Percentiles rank a stretch among this genome's conserved stretches.
Conservation (phyloP, 2,888 invertebrate species). For the Bedellia somnulentella region DNA sequence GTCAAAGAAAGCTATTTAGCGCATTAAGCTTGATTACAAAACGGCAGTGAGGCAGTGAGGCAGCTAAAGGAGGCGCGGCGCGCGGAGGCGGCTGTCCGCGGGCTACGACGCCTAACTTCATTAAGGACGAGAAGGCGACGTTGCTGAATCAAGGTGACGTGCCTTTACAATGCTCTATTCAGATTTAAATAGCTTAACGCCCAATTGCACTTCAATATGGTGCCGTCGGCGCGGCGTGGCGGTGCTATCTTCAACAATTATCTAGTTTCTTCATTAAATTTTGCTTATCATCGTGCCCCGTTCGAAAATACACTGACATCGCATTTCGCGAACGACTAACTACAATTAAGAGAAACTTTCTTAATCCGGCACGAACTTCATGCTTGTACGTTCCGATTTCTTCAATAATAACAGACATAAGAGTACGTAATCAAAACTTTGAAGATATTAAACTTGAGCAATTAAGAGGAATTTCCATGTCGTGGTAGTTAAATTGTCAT, state of each 20-base stretch:
- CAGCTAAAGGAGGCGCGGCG: no score
- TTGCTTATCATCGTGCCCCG: background rate
- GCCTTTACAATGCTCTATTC: conserved; percentile 56
- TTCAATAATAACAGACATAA: no score
- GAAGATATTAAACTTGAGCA: conserved; percentile 5
- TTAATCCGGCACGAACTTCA: no score
- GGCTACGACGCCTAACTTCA: conserved; percentile 41
- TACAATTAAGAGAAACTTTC: no score
- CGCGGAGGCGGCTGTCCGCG: conserved; percentile 24
- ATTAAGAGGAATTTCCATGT: conserved; percentile 2
- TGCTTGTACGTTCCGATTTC: no score
- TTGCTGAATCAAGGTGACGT: conserved; percentile 51
- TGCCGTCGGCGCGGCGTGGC: no score
- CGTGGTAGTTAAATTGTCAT: no score
- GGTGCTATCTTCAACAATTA: no score
- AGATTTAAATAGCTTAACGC: conserved; percentile 61
- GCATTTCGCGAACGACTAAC: no score
- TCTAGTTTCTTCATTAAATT: conserved; percentile 52
- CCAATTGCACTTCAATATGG: conserved; percentile 56
- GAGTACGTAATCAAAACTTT: no score
- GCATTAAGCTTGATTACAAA: conserved; percentile 28
- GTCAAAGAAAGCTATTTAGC: conserved; percentile 25
- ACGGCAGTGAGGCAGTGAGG: conserved; percentile 24
- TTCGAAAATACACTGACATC: no score
- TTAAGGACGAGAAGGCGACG: conserved; percentile 17